Conservation (phyloP, 2,113 vertebrate genomes). For the Nothocercus nigrocapillus region DNA sequence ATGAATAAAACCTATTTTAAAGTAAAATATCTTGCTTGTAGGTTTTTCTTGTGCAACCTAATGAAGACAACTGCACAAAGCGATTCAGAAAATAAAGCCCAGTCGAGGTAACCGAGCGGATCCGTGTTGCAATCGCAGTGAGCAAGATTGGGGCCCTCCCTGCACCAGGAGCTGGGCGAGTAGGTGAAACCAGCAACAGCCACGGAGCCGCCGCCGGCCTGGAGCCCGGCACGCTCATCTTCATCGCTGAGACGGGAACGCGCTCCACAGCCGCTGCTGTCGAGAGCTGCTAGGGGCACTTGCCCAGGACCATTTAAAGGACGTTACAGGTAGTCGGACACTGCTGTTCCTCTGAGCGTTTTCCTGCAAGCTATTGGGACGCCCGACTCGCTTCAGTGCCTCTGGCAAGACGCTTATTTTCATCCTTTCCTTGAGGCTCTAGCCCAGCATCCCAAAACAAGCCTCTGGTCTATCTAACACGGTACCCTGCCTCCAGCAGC, state of each 20-base stretch:
- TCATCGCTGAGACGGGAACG: background rate
- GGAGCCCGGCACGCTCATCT: background rate
- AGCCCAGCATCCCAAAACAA: background rate
- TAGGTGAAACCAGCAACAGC: background rate
- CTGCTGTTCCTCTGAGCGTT: background rate
- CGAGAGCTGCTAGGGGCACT: background rate
- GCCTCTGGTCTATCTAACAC: background rate
- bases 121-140: background rate
- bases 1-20: constrained; percentile 31
- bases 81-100: background rate
- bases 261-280: background rate
- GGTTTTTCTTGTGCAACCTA: background rate
- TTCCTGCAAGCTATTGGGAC: background rate
- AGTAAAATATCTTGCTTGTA: background rate
- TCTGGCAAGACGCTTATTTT: background rate
- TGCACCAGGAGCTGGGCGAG: background rate
- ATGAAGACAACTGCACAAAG: background rate
- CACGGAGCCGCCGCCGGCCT: background rate
- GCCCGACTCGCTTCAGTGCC: background rate
- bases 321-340: background rate
- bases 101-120: background rate
- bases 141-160: accelerated
- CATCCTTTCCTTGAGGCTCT: background rate
- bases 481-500: constrained; percentile 26
- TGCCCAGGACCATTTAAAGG: background rate